Evolutionary conservation across 2,888 invertebrate genomes (phyloP).

Genomic region (Autographa gamma): DNA sequence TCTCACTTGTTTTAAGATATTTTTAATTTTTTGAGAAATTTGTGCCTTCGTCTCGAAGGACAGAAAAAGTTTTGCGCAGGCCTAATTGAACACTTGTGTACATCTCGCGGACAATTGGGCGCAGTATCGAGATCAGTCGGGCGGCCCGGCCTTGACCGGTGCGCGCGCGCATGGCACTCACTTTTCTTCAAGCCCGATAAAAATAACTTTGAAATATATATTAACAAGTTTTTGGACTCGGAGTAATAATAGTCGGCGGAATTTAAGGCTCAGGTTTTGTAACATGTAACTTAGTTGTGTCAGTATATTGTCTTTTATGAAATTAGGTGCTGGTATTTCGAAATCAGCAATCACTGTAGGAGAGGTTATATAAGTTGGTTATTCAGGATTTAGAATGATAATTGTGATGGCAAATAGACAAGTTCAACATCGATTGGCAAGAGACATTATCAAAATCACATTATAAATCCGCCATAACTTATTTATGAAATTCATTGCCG

Average conservation of each 20-base stretch:
- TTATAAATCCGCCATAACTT: not conserved
- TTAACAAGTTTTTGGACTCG: constrained; percentile 39
- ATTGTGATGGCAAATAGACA: not conserved
- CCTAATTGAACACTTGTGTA: constrained; percentile 15
- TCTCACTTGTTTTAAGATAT: no score
- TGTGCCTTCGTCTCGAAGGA: not conserved
- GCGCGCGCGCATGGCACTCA: constrained; percentile 27
- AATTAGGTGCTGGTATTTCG: not conserved
- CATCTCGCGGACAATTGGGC: constrained; percentile 37
- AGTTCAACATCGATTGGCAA: no score
- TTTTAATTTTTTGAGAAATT: not conserved
- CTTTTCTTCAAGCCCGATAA: constrained; percentile 35
- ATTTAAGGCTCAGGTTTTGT: constrained; percentile 10
- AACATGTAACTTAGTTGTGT: constrained; percentile 4
- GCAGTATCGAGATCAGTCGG: constrained; percentile 44
- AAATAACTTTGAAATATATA: constrained; percentile 34
- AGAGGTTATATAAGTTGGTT: not conserved
- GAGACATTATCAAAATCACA: not conserved
- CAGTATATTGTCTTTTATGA: not conserved
- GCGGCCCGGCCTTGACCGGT: constrained; percentile 52
- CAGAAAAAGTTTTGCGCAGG: not conserved
- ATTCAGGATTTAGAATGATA: not conserved
- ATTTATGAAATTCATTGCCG: not conserved
- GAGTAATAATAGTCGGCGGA: constrained; percentile 20
- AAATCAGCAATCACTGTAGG: not conserved